Conservation (phyloP, 2,797 vertebrate species). For the Natrix natrix region DNA sequence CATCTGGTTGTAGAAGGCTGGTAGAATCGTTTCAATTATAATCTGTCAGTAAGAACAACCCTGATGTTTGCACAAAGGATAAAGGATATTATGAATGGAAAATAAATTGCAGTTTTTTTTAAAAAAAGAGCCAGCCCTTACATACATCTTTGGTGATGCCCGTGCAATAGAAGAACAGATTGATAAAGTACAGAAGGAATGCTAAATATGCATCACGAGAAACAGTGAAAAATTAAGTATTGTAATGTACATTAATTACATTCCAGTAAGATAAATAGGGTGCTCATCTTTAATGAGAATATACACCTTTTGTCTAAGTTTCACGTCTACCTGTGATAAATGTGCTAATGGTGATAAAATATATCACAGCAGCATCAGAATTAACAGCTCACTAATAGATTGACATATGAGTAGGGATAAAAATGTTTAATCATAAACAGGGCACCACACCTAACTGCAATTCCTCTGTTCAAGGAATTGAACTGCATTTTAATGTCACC, state of each 20-base stretch:
- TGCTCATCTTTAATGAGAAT: constrained; percentile 88
- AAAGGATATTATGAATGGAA: constrained; percentile 29
- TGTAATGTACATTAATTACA: constrained; percentile 86
- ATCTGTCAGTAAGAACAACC: background rate
- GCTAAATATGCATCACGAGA: constrained; percentile 81
- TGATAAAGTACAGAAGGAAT: constrained; percentile 77
- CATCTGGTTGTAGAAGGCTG: background rate
- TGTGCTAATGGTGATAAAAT: constrained; percentile 82
- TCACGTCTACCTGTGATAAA: constrained; percentile 88
- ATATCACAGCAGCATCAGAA: constrained; percentile 87
- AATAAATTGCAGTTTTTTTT: constrained; percentile 42
- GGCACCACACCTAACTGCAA: constrained; percentile 69
- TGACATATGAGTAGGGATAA: constrained; percentile 83
- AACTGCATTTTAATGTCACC: constrained; percentile 42
- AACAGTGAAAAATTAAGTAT: constrained; percentile 90
- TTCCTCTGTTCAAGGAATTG: constrained; percentile 54
- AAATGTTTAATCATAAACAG: constrained; percentile 81
- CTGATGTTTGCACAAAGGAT: constrained; percentile 27
- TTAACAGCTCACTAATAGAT: constrained; percentile 81
- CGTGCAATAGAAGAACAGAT: constrained; percentile 65
- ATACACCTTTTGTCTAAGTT: constrained; percentile 87
- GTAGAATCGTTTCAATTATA: background rate
- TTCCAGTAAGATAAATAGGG: constrained; percentile 86
- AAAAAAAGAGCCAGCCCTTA: constrained; percentile 68
- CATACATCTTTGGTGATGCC: constrained; percentile 79